Base-by-base conservation (phyloP, 1,140 invertebrate genomes). In the Drosophila yakuba region DNA sequence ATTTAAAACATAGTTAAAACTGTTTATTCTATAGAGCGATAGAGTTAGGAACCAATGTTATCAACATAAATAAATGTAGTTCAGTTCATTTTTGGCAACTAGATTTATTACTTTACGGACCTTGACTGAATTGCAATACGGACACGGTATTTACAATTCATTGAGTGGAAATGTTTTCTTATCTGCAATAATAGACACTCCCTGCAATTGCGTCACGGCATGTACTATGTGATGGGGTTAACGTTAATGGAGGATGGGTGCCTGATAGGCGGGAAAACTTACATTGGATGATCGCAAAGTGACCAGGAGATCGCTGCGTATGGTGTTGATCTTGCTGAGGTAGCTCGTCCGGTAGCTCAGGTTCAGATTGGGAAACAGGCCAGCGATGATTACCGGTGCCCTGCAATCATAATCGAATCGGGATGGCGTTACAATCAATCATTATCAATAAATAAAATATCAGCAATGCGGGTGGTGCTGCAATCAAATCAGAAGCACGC, bases 351-450 rank as follows among this genome's bases (percentile, higher is more conserved):
- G 79, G 76, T 91, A 91, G 74, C 74, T 86, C 36, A 91, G 80
- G 71, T 92, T 91, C 54, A 92, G 74, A 69, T 89, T 86, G 25
- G 91, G 91, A 84, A 92, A 92, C 55, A 92, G 73, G 43, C 79
- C 67, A 48, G 86, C 84, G 64, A 92, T 83, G 52, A 91, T 91
- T 14, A 74, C 75, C 10, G 88, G 78, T 28, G 88, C 90, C 78
- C 91, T 92, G 74, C 23, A 86, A 86, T 75, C 41, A 78, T 69
- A 76, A 75, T 48, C 71, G 62, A 36, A 58, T 14, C 23, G 28
- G 28, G 1, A 32, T 32, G 28, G 28, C 28, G 48, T 51, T 51
- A 48, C 6, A 55, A 69, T 68, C 50, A 71, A 55, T 57, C 43
- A 56, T 32, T 44, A 54, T 44, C 15, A 60, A 51, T 51, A 51